Conservation (phyloP, 2,113 vertebrate species). For the Pavo muticus region DNA sequence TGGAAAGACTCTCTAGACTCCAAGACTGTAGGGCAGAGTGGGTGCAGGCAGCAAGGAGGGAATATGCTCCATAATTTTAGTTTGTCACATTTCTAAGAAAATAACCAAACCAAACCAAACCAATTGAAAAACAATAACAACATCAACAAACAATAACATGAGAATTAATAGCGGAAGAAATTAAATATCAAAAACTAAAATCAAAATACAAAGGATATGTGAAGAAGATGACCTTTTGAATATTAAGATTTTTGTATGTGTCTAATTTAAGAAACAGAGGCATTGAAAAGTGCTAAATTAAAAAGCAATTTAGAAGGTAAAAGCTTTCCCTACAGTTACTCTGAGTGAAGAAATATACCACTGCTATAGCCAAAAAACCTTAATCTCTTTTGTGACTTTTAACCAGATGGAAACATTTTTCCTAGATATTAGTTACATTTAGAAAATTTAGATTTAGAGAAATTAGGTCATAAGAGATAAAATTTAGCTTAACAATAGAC, state of each 20-base stretch:
- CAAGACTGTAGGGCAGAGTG: fast-evolving
- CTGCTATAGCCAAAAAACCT: background rate
- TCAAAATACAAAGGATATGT: background rate
- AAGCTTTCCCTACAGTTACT: background rate
- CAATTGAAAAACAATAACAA: background rate
- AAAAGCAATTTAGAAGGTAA: background rate
- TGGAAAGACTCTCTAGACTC: background rate
- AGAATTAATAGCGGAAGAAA: too few relatives aligned
- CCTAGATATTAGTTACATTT: background rate
- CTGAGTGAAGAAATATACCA: background rate
- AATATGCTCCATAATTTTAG: background rate
- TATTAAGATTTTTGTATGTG: background rate
- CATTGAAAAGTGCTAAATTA: background rate
- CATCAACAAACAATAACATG: too few relatives aligned
- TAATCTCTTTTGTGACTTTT: background rate
- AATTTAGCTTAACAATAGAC: background rate
- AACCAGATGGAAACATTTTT: background rate
- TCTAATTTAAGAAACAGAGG: background rate
- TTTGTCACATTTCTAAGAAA: background rate
- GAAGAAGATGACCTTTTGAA: background rate
- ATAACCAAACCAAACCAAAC: background rate
- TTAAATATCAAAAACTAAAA: background rate
- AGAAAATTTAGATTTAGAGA: background rate
- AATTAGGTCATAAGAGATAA: background rate
- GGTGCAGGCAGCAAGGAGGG: background rate